Percentiles rank a stretch among this genome's conserved stretches.
Evolutionary conservation across 2,797 vertebrate genomes (phyloP).

Genomic region (Lepus oiostolus): DNA sequence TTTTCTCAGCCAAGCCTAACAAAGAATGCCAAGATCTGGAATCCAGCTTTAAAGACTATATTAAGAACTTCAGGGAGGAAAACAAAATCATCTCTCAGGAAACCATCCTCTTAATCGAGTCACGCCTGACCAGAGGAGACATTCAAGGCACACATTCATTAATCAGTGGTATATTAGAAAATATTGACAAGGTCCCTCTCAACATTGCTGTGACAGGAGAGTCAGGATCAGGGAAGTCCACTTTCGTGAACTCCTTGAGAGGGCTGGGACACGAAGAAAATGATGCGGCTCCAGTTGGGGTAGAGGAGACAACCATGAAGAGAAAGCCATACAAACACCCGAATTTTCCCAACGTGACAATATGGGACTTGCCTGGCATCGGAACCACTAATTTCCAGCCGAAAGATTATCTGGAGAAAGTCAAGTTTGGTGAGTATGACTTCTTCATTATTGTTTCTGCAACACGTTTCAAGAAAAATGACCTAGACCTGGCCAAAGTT

Average conservation of each 20-base stretch:
- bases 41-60: not conserved
- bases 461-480: conserved; percentile 82
- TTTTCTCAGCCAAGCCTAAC: not conserved
- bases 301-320: not conserved
- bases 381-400: conserved; percentile 82
- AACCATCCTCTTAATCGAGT: not conserved
- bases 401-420: conserved; percentile 75
- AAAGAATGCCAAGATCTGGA: not conserved
- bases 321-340: conserved; percentile 77
- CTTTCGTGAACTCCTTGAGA: conserved; percentile 37
- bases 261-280: not conserved
- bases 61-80: not conserved
- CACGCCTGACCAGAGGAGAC: not conserved
- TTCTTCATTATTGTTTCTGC: conserved; percentile 82
- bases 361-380: conserved; percentile 88
- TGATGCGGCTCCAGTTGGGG: not conserved
- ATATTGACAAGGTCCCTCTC: not conserved
- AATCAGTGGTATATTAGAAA: not conserved
- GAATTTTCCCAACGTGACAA: conserved; percentile 72
- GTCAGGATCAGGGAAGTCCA: conserved; percentile 13
- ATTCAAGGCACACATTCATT: not conserved
- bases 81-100: conserved; percentile 5
- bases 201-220: conserved; percentile 7
- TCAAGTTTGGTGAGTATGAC: conserved; percentile 81
- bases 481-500: conserved; percentile 82